Percentiles rank a stretch among this genome's conserved stretches.
phyloP scores from a whole-genome alignment of 2,888 invertebrate species.

The Brachypterus glaber region DNA sequence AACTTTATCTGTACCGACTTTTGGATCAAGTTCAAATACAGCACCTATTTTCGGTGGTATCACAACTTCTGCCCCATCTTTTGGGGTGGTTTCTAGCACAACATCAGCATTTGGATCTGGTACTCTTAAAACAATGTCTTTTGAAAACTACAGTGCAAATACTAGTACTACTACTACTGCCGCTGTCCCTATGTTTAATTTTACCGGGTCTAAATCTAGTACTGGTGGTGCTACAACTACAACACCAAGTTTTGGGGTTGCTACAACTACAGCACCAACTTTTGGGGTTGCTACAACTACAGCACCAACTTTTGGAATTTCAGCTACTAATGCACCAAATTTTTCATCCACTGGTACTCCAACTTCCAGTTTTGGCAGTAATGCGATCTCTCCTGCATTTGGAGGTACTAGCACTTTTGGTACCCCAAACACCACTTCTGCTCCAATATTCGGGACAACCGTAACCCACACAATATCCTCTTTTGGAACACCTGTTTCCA shows the following conservation, averaged over 20 bases:
- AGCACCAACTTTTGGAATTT: slow-evolving; percentile 5
- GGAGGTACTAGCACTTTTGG: slow-evolving; percentile 13
- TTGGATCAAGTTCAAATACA: slow-evolving; percentile 6
- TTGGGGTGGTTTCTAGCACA: background rate
- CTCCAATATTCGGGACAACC: slow-evolving; percentile 13
- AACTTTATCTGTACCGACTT: slow-evolving; percentile 1
- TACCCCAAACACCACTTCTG: slow-evolving; percentile 6
- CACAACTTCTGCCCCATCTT: slow-evolving; percentile 2
- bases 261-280: slow-evolving; percentile 6
- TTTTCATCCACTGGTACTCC: background rate
- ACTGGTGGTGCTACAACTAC: slow-evolving; percentile 4
- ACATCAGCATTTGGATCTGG: background rate
- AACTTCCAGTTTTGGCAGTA: background rate
- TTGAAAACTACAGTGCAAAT: no score
- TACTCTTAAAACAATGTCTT: no score
- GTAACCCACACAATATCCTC: slow-evolving; percentile 13
- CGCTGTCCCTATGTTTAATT: background rate
- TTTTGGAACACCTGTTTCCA: slow-evolving; percentile 9
- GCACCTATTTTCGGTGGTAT: slow-evolving; percentile 7
- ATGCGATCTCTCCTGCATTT: background rate
- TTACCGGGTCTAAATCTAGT: background rate
- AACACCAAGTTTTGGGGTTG: slow-evolving; percentile 5
- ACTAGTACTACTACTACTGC: slow-evolving; percentile 4
- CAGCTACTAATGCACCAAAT: background rate
- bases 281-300: slow-evolving; percentile 5